Base-by-base conservation (phyloP, 1,140 invertebrate genomes). In the Sitodiplosis mosellana region DNA sequence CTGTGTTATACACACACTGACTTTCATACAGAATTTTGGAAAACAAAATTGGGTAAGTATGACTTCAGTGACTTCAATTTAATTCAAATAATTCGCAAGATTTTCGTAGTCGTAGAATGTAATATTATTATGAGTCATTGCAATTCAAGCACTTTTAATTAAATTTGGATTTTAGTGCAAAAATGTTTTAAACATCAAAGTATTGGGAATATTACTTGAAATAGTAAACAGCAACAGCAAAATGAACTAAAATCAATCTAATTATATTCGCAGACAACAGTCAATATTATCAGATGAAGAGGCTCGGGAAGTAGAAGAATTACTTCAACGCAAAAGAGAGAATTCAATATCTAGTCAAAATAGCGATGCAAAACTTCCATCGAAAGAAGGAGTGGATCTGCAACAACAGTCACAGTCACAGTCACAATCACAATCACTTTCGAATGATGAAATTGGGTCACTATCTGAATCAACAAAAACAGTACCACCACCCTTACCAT, bases 221-320 rank as follows among this genome's bases (percentile, higher is more conserved):
- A n/a, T n/a, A n/a, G n/a, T n/a, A n/a, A n/a, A n/a, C n/a, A n/a
- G n/a, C n/a, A n/a, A n/a, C n/a, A n/a, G n/a, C n/a, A n/a, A n/a
- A n/a, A n/a, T n/a, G n/a, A n/a, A n/a, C n/a, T n/a, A n/a, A n/a
- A n/a, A n/a, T n/a, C n/a, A n/a, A n/a, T n/a, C n/a, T n/a, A n/a
- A n/a, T n/a, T n/a, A n/a, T 41, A 20, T 46, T 57, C n/a, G 53
- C 66, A 81, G 79, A 63, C 77, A 82, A 74, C 80, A 83, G 63
- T 73, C 76, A 55, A 64, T 87, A 55, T 69, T 87, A 55, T 84
- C 81, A 40, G 83, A 88, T 60, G 84, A 88, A 67, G 83, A 87
- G 67, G 82, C 84, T 46, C 81, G 83, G 62, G 81, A 87, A 73
- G 82, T 87, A 52, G 78, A 80, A 52, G 76, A 79, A 58, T 71